phyloP scores from a whole-genome alignment of 2,888 invertebrate genomes.

The Tenthredo mesomela region DNA sequence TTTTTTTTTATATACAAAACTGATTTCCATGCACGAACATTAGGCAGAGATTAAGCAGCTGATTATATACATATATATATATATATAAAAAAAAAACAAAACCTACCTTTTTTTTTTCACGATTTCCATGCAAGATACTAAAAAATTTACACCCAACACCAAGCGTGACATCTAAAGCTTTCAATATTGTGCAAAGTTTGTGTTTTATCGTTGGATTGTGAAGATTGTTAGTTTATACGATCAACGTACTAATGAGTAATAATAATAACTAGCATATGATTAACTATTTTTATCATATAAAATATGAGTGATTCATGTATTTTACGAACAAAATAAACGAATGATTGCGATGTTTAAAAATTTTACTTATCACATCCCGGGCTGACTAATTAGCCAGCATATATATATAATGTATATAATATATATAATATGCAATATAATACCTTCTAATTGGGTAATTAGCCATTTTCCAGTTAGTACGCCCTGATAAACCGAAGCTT shows the following conservation, averaged over 20 bases:
- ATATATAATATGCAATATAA: neutral
- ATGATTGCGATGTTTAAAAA: neutral
- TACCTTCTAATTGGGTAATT: neutral
- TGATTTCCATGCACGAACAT: slow-evolving; percentile 28
- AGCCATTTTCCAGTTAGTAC: neutral
- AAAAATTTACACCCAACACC: slow-evolving; percentile 27
- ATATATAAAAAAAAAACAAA: no score
- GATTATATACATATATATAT: neutral
- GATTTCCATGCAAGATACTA: slow-evolving; percentile 23
- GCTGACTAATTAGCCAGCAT: neutral
- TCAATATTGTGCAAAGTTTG: slow-evolving; percentile 17
- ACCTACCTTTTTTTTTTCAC: slow-evolving; percentile 14
- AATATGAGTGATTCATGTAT: neutral
- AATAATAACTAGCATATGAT: neutral
- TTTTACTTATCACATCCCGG: neutral
- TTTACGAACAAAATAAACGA: neutral
- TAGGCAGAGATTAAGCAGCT: neutral
- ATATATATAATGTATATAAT: neutral
- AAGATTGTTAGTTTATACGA: neutral
- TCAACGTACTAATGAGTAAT: neutral
- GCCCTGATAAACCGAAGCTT: neutral
- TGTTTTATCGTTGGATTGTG: neutral
- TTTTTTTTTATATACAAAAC: slow-evolving; percentile 42
- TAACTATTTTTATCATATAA: neutral
- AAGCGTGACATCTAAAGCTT: slow-evolving; percentile 14